Evolutionary conservation across 2,888 invertebrate species (phyloP).

Genomic region (Endotricha flammealis): DNA sequence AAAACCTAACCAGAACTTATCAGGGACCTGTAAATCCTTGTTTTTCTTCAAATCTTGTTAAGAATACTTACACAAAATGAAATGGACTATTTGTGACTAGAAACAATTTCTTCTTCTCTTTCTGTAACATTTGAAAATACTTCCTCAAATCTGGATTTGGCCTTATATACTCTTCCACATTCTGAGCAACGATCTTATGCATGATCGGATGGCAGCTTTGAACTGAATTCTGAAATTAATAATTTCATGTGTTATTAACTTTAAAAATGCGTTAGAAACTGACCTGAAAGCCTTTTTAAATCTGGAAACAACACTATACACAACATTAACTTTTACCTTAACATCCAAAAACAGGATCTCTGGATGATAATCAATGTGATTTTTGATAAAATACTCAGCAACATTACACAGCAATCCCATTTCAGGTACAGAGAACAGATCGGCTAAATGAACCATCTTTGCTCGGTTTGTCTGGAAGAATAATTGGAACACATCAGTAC

Average conservation of each 20-base stretch:
- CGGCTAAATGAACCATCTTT: conserved; percentile 96
- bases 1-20: no score
- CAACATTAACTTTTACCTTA: conserved; percentile 79
- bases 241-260: no score
- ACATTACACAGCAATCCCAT: conserved; percentile 96
- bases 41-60: background rate
- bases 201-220: conserved; percentile 92
- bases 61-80: conserved; percentile 91
- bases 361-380: conserved; percentile 95
- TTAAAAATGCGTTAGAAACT: no score
- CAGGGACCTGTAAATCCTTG: no score
- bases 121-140: conserved; percentile 86
- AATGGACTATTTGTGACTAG: conserved; percentile 98
- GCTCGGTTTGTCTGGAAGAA: conserved; percentile 74
- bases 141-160: conserved; percentile 83
- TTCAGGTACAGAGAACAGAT: conserved; percentile 97
- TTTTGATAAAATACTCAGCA: conserved; percentile 92
- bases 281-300: no score
- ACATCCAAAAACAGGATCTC: conserved; percentile 97
- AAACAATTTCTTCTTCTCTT: conserved; percentile 91
- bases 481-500: no score
- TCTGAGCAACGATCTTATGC: conserved; percentile 91
- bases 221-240: conserved; percentile 85
- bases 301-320: no score
- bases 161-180: conserved; percentile 89